Conservation (phyloP, 2,113 vertebrate genomes). For the Sinocyclocheilus rhinocerous region DNA sequence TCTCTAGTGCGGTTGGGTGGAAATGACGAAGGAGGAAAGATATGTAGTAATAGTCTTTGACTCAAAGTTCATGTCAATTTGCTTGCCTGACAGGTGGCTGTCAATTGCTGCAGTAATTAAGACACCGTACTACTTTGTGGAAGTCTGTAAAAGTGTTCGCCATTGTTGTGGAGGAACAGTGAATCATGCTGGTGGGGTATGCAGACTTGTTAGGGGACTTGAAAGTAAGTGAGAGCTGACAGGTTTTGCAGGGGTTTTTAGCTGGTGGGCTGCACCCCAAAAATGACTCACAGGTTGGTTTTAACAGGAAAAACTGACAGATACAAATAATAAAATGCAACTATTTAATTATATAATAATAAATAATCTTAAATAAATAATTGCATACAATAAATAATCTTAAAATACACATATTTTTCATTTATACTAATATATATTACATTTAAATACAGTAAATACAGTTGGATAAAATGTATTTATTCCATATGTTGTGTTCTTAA, state of each 20-base stretch:
- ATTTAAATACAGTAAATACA: no score
- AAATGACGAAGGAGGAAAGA: neutral
- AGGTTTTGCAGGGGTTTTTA: neutral
- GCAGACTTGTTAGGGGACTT: neutral
- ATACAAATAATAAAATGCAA: neutral
- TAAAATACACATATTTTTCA: no score
- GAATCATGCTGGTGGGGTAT: neutral
- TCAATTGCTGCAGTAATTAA: conserved; percentile 13
- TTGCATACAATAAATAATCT: no score
- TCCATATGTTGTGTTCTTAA: no score
- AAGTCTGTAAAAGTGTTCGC: neutral
- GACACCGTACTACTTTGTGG: neutral
- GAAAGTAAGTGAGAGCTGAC: neutral
- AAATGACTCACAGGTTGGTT: neutral
- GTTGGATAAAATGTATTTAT: no score
- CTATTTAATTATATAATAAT: neutral
- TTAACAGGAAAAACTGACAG: neutral
- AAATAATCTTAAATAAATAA: no score
- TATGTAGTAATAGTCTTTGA: conserved; percentile 41
- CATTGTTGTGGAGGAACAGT: neutral
- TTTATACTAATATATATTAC: no score
- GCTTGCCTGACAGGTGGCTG: conserved; percentile 29
- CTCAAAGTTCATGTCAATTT: conserved; percentile 44
- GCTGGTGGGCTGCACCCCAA: neutral
- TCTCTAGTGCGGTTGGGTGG: neutral